Evolutionary conservation across 2,113 vertebrate species (phyloP), one percentile per base, ranked within the genome.

Genomic region (Epinephelus cyanopodus): DNA sequence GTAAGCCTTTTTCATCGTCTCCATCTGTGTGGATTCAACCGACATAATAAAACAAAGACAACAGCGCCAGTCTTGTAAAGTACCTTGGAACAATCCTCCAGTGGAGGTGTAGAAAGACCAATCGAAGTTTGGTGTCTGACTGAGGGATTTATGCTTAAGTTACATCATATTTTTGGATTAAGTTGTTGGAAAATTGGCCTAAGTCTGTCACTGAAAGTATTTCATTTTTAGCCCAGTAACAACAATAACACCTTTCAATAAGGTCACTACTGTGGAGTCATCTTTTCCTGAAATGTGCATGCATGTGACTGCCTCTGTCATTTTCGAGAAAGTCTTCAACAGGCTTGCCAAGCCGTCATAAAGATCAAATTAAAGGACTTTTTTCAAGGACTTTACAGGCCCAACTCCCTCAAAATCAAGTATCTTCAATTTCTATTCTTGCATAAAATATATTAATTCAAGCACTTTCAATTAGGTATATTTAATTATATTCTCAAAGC

Each of bases 1-100:
- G 89, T 98, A 97, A 0, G 95, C 89, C 87, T 99, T 99, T 94
- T 99, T 99, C 76, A 96, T 93, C 7, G 93, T 94, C 78, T 99
- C 98, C 78, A 99, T 95, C 98, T 99, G 64, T 99, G 64, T 67
- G 27, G 79, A 76, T 37, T 48, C 2, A 54, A 73, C 0, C 15
- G 1, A 50, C 10, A 37, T 60, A 48, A 48, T 27, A 56, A 68
- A 67, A 60, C 3, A 57, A 21, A 61, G 47, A 3, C 6, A 54
- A 25, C 21, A 21, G 62, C 4, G 12, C 5, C 15, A 52, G 52
- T 25, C 21, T n/a, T 8, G 45, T 12, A 3, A 42, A 25, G 4
- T 69, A 21, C 54, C 8, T 42, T 50, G 5, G n/a, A 45, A 45
- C 37, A n/a, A 47, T 58, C 15, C 15, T 13, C 23, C 14, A 39